Base-by-base conservation (phyloP, 2,113 vertebrate species). In the Oryzias melastigma region DNA sequence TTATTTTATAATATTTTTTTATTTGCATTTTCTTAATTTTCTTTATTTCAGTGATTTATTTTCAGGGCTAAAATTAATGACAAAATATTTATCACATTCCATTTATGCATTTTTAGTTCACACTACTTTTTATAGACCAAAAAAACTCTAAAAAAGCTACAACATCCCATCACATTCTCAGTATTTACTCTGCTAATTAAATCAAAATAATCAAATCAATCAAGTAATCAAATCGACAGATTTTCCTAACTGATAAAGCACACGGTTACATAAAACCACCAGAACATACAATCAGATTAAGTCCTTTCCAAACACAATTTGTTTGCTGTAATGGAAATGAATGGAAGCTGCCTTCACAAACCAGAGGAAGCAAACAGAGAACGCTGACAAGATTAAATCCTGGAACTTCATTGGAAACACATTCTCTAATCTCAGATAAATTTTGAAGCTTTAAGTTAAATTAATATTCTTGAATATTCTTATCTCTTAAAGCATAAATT, bases 251-350 rank as follows among this genome's bases (percentile, higher is more conserved):
- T 78, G 76, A 83, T 73, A 60, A 60, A 68, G 56, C 54, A 69
- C 58, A 41, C 62, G 50, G 68, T 67, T 76, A 59, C 19, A 58
- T 68, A 78, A 68, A 77, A 71, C 42, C 64, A 55, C 78, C 69
- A 64, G 76, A 71, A 79, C 75, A 79, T 14, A 14, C 51, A 83
- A 86, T 86, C 63, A 48, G 61, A 86, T 89, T 86, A 87, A 65
- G 70, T 59, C 60, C 53, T 27, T 57, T 54, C 62, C 63, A 73
- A 80, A 75, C 54, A 27, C 43, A 68, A 86, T 88, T 84, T 85
- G 73, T 78, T 63, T 1, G 0, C 58, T 43, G 61, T 65, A 65
- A 87, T 86, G 71, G 79, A 82, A 82, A 82, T 76, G 57, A 87
- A 89, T 84, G 82, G 17, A 72, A 83, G 29, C 68, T 62, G 54